Percentiles rank a stretch among this genome's conserved stretches.
Conservation (phyloP, 2,888 invertebrate genomes). For the Pammene aurita region DNA sequence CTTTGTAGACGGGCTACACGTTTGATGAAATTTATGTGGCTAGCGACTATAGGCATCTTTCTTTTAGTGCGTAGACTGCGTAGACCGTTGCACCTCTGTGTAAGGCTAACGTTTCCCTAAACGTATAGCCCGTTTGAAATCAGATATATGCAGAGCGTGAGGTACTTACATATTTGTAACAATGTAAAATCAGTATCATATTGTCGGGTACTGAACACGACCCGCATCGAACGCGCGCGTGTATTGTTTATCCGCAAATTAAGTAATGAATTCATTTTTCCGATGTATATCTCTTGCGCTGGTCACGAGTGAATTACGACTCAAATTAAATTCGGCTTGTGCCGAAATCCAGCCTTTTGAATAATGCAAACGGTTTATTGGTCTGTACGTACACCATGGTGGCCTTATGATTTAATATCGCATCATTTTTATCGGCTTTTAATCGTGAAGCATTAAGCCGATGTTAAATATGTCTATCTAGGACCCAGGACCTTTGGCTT, state of each 20-base stretch:
- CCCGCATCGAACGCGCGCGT: slow-evolving; percentile 38
- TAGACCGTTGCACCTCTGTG: too few relatives aligned
- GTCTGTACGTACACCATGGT: slow-evolving; percentile 59
- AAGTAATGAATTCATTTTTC: slow-evolving; percentile 63
- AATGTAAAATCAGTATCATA: not conserved
- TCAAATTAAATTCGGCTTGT: slow-evolving; percentile 70
- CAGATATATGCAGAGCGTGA: too few relatives aligned
- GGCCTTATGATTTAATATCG: slow-evolving; percentile 53
- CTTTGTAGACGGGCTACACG: too few relatives aligned
- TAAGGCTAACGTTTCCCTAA: too few relatives aligned
- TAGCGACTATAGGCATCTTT: too few relatives aligned
- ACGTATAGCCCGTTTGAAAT: too few relatives aligned
- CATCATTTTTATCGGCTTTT: slow-evolving; percentile 42
- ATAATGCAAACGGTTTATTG: slow-evolving; percentile 78
- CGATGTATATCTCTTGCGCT: slow-evolving; percentile 57
- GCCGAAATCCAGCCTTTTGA: slow-evolving; percentile 73
- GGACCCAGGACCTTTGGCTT: too few relatives aligned
- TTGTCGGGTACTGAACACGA: not conserved
- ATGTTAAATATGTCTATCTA: too few relatives aligned
- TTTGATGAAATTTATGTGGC: too few relatives aligned
- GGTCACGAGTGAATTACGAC: slow-evolving; percentile 67
- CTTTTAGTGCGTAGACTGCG: too few relatives aligned
- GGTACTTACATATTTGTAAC: too few relatives aligned
- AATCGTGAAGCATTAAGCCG: not conserved
- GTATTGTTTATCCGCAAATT: slow-evolving; percentile 58